Evolutionary conservation across 2,797 vertebrate genomes (phyloP).

Genomic region (Malacoctenus gilli): DNA sequence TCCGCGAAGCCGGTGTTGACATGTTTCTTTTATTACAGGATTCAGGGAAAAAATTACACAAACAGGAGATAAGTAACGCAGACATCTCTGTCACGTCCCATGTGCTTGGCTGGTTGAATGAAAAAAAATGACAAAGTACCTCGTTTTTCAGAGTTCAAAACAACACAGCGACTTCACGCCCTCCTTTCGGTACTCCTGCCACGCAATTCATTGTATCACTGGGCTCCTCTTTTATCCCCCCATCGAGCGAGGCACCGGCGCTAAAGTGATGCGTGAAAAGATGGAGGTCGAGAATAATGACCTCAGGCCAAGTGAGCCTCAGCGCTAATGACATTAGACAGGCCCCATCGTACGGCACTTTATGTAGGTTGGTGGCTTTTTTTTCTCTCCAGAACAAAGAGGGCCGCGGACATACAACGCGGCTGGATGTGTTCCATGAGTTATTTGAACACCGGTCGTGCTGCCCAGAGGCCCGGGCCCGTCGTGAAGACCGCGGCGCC

Average conservation of each 20-base stretch:
- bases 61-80: no score
- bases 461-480: neutral
- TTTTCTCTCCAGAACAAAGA: slow-evolving; percentile 11
- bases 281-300: slow-evolving; percentile 23
- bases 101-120: no score
- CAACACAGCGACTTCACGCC: no score
- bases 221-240: slow-evolving; percentile 54
- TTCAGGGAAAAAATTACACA: no score
- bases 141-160: no score
- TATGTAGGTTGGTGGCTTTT: slow-evolving; percentile 17
- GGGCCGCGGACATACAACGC: neutral
- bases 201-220: slow-evolving; percentile 73
- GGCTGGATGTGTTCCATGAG: neutral
- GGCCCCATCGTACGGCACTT: slow-evolving; percentile 11
- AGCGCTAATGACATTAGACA: slow-evolving; percentile 19
- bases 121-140: no score
- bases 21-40: neutral
- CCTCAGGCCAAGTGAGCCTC: neutral
- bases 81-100: no score
- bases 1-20: neutral
- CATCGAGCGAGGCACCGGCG: slow-evolving; percentile 12
- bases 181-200: slow-evolving; percentile 53
- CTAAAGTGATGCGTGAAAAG: slow-evolving; percentile 10
- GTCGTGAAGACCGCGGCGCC: neutral
- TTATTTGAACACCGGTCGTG: neutral